phyloP scores from a whole-genome alignment of 2,888 invertebrate species.

The Cerceris rybyensis region DNA sequence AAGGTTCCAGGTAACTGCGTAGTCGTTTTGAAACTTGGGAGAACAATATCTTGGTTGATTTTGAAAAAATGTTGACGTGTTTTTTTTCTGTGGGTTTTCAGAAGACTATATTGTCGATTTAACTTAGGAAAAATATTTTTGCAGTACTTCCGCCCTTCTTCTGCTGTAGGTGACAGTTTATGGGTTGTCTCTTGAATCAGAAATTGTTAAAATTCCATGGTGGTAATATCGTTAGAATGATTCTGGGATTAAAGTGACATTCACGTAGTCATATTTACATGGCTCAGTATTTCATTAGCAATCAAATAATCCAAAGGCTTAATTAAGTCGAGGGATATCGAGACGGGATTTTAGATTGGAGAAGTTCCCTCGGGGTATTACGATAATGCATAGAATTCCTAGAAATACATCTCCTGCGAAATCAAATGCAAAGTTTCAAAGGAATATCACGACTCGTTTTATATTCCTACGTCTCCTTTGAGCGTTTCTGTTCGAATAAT shows the following conservation, averaged over 20 bases:
- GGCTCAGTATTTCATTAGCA: slow-evolving; percentile 10
- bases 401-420: background rate
- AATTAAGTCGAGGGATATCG: slow-evolving; percentile 19
- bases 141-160: too few relatives aligned
- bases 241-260: background rate
- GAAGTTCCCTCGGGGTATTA: background rate
- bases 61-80: too few relatives aligned
- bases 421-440: slow-evolving; percentile 12
- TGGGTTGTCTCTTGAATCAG: too few relatives aligned
- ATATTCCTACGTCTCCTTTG: slow-evolving; percentile 12
- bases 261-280: background rate
- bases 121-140: too few relatives aligned
- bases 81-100: too few relatives aligned
- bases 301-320: slow-evolving; percentile 19
- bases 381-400: slow-evolving; percentile 11
- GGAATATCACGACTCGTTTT: slow-evolving; percentile 8
- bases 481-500: background rate
- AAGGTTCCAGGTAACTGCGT: too few relatives aligned
- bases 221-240: background rate
- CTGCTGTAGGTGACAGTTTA: too few relatives aligned
- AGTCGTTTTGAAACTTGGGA: too few relatives aligned
- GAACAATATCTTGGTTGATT: too few relatives aligned
- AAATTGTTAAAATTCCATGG: too few relatives aligned
- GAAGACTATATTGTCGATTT: too few relatives aligned
- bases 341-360: background rate